Evolutionary conservation across 1,140 invertebrate species (phyloP), one percentile per base, ranked within the genome.

Genomic region (Drosophila bocki): DNA sequence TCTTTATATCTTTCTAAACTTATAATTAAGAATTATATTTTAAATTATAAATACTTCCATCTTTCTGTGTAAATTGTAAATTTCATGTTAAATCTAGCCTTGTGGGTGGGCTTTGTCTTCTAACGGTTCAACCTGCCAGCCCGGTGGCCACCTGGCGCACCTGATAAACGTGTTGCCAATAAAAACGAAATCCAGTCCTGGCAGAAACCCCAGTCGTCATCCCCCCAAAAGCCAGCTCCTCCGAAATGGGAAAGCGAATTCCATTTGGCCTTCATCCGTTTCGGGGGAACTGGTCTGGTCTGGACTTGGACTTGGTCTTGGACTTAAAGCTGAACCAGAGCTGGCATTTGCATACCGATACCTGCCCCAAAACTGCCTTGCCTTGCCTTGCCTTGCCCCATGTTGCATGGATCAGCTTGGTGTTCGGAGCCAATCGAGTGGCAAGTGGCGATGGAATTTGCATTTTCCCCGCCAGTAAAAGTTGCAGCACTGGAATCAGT

Each of bases 221-320:
- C 44, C 26, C 26, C 50, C 64, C 33, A 35, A 39, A 67, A 56
- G 69, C 67, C 68, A 26, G 11, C 50, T 48, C 15, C 70, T 60
- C 44, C 44, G 44, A 78, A 84, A 70, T 77, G 80, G 75, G 83
- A 83, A 88, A 88, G 85, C 83, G 86, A 88, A 87, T 87, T 88
- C 83, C 83, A 87, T 29, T 51, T 72, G 70, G 68, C 69, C 53
- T 48, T 79, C 72, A 71, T 77, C 78, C 60, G 48, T 74, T 61
- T 53, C 57, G 59, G 50, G 42, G 50, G 41, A 69, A 85, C 78
- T 86, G 56, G 82, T 75, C 69, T 13, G 33, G 17, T 8, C 45
- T 9, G 53, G 53, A 13, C n/a, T 12, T 19, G 33, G 33, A 53
- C 48, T 8, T 13, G 50, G 33, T 37, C 33, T 29, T 45, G 32